Conservation (phyloP, 2,797 vertebrate species). For the Rhincodon typus region DNA sequence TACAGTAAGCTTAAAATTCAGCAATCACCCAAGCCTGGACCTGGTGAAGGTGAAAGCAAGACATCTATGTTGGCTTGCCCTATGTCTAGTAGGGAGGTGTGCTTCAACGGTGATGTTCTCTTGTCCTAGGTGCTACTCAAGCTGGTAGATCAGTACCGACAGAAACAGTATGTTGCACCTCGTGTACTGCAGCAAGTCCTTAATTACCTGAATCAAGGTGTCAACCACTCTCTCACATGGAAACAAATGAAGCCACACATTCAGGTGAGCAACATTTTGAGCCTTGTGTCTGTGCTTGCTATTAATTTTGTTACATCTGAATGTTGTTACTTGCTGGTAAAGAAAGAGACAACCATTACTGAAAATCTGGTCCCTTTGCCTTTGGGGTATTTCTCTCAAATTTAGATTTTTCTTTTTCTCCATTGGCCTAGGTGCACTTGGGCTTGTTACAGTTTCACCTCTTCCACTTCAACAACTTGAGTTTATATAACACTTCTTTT, state of each 20-base stretch:
- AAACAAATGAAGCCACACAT: slow-evolving; percentile 94
- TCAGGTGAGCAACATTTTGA: slow-evolving; percentile 61
- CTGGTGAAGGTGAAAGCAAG: not conserved
- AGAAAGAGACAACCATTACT: not conserved
- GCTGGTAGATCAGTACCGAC: slow-evolving; percentile 83
- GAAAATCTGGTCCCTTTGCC: not conserved
- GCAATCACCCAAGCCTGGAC: not conserved
- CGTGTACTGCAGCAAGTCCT: slow-evolving; percentile 87
- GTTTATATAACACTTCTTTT: not conserved
- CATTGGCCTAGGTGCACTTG: not conserved
- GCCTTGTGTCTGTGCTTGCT: not conserved
- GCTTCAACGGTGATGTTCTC: not conserved
- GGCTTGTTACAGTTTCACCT: not conserved
- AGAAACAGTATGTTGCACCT: slow-evolving; percentile 83
- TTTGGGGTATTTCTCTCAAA: not conserved
- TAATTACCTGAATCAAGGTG: slow-evolving; percentile 81
- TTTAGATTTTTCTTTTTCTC: not conserved
- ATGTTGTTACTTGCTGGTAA: not conserved
- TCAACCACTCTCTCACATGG: slow-evolving; percentile 87
- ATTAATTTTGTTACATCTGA: not conserved
- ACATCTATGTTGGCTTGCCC: not conserved
- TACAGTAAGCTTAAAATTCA: not conserved
- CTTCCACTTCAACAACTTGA: not conserved
- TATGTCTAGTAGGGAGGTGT: not conserved
- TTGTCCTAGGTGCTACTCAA: slow-evolving; percentile 77